Evolutionary conservation across 2,888 invertebrate species (phyloP).

Genomic region (Cyclophora albipunctata): DNA sequence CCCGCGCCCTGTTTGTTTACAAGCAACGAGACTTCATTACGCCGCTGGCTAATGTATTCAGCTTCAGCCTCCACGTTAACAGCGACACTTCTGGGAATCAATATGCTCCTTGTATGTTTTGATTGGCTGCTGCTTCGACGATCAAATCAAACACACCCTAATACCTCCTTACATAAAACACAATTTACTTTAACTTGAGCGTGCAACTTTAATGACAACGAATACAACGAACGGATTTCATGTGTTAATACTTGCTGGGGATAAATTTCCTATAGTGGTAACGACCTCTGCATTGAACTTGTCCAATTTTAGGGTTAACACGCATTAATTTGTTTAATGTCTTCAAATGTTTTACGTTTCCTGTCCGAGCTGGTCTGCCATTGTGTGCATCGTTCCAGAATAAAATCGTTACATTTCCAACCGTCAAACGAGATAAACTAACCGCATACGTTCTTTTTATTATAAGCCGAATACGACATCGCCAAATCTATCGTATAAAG

Average conservation of each 20-base stretch:
- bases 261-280: slow-evolving; percentile 73
- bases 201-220: slow-evolving; percentile 64
- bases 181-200: slow-evolving; percentile 38
- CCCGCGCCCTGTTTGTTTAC: slow-evolving; percentile 67
- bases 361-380: slow-evolving; percentile 49
- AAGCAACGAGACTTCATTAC: slow-evolving; percentile 75
- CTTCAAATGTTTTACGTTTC: slow-evolving; percentile 67
- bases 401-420: neutral
- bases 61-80: slow-evolving; percentile 76
- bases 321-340: slow-evolving; percentile 71
- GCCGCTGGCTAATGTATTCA: slow-evolving; percentile 75
- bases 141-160: slow-evolving; percentile 46
- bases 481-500: slow-evolving; percentile 63
- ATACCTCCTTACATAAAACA: slow-evolving; percentile 41
- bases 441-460: slow-evolving; percentile 16
- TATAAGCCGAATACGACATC: slow-evolving; percentile 26
- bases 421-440: slow-evolving; percentile 14
- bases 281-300: slow-evolving; percentile 74
- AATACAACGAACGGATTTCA: slow-evolving; percentile 74
- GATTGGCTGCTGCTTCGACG: slow-evolving; percentile 58
- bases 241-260: slow-evolving; percentile 68
- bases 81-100: slow-evolving; percentile 76
- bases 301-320: slow-evolving; percentile 73
- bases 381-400: slow-evolving; percentile 16
- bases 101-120: slow-evolving; percentile 76